Conservation (phyloP, 2,113 vertebrate species). For the Erythrocercus mccallii region DNA sequence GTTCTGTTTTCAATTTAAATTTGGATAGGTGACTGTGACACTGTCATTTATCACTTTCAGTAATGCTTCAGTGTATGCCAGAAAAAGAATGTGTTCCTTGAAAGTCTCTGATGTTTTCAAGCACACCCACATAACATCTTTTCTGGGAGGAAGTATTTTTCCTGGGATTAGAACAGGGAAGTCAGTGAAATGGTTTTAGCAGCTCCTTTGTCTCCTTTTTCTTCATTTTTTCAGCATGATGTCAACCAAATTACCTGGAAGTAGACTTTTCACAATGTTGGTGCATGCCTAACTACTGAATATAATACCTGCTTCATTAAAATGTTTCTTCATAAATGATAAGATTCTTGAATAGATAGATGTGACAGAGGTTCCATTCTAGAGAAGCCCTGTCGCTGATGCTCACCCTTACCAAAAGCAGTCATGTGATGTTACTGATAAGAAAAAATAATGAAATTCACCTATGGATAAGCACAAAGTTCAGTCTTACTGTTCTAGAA, state of each 20-base stretch:
- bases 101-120: slow-evolving; percentile 55
- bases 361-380: not conserved
- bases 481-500: not conserved
- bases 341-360: not conserved
- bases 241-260: not conserved
- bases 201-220: not conserved
- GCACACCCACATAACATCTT: slow-evolving; percentile 52
- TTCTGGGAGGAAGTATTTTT: slow-evolving; percentile 52
- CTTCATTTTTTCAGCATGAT: not conserved
- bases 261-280: not conserved
- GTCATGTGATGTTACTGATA: not conserved
- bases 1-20: slow-evolving; percentile 27
- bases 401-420: not conserved
- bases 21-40: slow-evolving; percentile 15
- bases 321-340: not conserved
- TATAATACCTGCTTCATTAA: not conserved
- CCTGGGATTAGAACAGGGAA: not conserved
- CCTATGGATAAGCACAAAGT: not conserved
- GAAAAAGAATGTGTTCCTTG: slow-evolving; percentile 38
- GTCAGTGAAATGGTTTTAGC: not conserved
- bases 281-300: not conserved
- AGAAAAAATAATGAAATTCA: not conserved
- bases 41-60: slow-evolving; percentile 26
- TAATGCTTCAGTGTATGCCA: not conserved
- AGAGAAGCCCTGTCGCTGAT: not conserved